Percentiles rank a stretch among this genome's conserved stretches.
These are phyloP conservation scores for Sebastes oblongus DNA, from an alignment of 2,797 vertebrate species.

Conservation along the genomic window DNA sequence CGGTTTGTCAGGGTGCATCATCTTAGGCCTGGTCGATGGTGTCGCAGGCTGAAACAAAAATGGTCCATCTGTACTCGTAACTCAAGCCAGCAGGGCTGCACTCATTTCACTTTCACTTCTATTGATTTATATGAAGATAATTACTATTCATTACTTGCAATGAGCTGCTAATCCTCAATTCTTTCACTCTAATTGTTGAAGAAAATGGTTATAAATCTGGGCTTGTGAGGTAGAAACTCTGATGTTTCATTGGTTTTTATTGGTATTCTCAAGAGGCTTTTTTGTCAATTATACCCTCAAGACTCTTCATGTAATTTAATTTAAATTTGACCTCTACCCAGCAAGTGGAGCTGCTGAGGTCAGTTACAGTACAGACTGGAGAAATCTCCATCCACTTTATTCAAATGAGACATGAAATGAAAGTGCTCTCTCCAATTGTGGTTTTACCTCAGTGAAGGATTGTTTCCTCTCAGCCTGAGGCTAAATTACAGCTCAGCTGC, in stretches of 20 bases:
- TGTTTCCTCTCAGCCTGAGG: not conserved
- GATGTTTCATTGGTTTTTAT: not conserved
- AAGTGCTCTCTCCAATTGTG: not conserved
- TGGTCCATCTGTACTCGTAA: not conserved
- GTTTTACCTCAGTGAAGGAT: not conserved
- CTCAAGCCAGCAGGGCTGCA: not conserved
- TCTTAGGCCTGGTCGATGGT: not conserved
- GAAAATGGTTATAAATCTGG: not conserved
- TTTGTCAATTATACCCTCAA: not conserved
- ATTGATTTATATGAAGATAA: slow-evolving; percentile 4
- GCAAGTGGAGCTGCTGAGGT: slow-evolving; percentile 10
- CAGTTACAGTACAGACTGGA: not conserved
- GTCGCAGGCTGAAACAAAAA: not conserved
- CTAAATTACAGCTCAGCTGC: slow-evolving; percentile 29
- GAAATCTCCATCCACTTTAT: not conserved
- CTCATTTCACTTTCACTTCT: not conserved
- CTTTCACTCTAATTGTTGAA: not conserved
- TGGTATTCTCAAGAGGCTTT: not conserved
- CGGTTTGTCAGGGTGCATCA: not conserved
- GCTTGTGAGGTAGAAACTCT: not conserved
- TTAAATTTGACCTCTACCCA: not conserved
- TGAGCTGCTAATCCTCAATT: not conserved
- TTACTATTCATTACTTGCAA: not conserved
- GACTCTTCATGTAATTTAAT: not conserved
- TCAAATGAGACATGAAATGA: slow-evolving; percentile 11